Base-by-base conservation (phyloP, 1,140 invertebrate species). In the Drosophila pseudoobscura region DNA sequence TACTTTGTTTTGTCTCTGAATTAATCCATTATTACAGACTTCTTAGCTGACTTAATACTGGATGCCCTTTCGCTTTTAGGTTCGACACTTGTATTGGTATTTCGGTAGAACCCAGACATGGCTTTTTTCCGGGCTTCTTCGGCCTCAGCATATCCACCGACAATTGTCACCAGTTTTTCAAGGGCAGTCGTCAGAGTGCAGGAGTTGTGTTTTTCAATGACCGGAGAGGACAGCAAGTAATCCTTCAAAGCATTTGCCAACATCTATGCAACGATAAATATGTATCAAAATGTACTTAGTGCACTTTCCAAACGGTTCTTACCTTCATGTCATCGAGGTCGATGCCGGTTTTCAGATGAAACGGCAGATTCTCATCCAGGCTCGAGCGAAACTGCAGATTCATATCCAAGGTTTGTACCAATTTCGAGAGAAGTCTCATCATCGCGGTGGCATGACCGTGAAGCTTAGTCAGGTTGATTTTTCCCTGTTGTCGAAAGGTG, bases 61-160 rank as follows among this genome's bases (percentile, higher is more conserved):
- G 35, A 39, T 13, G 35, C 9, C 35, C 35, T 4, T 13, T 13
- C 11, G 11, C 1, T 13, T 39, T 39, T 39, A 4, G 11, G 11
- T 9, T 2, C 8, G 7, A 0, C 3, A 13, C 11, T 13, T 1
- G 3, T 2, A 13, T 13, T 15, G 6, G 20, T 31, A 1, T 1
- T 11, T 39, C 31, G 5, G 20, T 56, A 56, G 6, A 53, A 60
- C 4, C 9, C 11, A 6, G 71, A 75, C 49, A 75, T 17, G 9
- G 71, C 71, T 22, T 54, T 15, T 41, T 75, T 75, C 1, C 71
- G 74, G 26, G 49, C 60, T 8, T 44, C 71, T 5, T 75, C 70
- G 8, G 15, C 44, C 15, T 39, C 0, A 7, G 71, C 71, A 13
- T 65, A 75, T 1, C 65, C 60, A 17, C 71, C 71, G 26, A 75